A percentile compares a stretch with the other conserved stretches of the same genome.
Conservation (phyloP, 2,113 vertebrate genomes). For the Odobenus rosmarus region DNA sequence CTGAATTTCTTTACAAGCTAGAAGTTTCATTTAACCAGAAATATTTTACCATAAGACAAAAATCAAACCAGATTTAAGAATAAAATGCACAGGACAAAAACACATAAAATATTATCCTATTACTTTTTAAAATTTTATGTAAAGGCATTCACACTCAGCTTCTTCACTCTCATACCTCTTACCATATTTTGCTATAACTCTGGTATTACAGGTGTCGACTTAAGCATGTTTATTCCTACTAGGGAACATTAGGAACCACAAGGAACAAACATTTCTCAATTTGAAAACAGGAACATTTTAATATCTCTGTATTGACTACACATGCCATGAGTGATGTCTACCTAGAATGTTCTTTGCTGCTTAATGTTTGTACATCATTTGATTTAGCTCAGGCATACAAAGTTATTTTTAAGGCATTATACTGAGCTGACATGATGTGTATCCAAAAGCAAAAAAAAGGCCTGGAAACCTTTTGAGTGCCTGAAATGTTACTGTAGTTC, state of each 20-base stretch:
- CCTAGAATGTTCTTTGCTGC: background rate
- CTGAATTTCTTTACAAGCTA: background rate
- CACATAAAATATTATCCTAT: background rate
- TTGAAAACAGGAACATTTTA: constrained; percentile 23
- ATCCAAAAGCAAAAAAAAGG: background rate
- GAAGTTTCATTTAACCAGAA: constrained; percentile 24
- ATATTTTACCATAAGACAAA: constrained; percentile 28
- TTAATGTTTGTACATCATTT: background rate
- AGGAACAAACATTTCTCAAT: background rate
- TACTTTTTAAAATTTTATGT: background rate
- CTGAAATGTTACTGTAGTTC: background rate
- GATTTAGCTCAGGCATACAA: background rate
- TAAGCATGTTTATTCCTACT: background rate
- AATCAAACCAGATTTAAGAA: constrained; percentile 31
- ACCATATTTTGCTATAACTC: background rate
- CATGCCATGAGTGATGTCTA: background rate
- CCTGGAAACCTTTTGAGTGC: background rate
- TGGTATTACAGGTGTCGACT: background rate
- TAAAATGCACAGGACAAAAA: constrained; percentile 30
- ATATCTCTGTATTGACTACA: background rate
- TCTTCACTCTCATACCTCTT: background rate
- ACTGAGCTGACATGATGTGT: background rate
- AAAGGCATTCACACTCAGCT: background rate
- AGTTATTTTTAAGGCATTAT: constrained; percentile 10
- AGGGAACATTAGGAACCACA: background rate